Percentiles rank a stretch among this genome's conserved stretches.
Evolutionary conservation across 1,140 invertebrate genomes (phyloP).

Genomic region (Musca domestica): DNA sequence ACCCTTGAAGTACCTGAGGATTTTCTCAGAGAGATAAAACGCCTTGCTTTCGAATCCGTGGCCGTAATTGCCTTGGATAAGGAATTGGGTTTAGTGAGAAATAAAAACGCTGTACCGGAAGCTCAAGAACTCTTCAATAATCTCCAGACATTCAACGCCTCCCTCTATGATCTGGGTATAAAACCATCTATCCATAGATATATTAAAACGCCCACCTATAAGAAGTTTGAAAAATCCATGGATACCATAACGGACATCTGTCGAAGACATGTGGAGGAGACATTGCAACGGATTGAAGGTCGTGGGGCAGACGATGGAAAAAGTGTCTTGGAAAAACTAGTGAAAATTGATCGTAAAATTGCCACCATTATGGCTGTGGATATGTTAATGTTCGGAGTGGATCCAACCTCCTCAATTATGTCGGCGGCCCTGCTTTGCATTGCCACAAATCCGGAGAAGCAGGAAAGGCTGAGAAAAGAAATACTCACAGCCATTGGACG

Average conservation of each 20-base stretch:
- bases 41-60: constrained; percentile 71
- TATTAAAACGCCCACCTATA: constrained; percentile 59
- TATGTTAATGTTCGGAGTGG: constrained; percentile 47
- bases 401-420: constrained; percentile 33
- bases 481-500: constrained; percentile 56
- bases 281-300: neutral
- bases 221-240: neutral
- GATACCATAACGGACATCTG: neutral
- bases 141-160: neutral
- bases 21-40: constrained; percentile 65
- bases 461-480: constrained; percentile 67
- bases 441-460: constrained; percentile 66
- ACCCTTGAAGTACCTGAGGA: constrained; percentile 59
- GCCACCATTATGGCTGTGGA: constrained; percentile 51
- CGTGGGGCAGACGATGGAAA: constrained; percentile 55
- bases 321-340: constrained; percentile 50
- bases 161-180: constrained; percentile 59
- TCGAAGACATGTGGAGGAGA: neutral
- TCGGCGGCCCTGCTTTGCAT: constrained; percentile 47
- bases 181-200: constrained; percentile 64
- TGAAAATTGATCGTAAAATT: constrained; percentile 53
- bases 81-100: constrained; percentile 59
- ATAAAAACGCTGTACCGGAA: constrained; percentile 49
- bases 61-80: constrained; percentile 67
- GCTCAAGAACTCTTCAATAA: constrained; percentile 1